Evolutionary conservation across 1,140 invertebrate species (phyloP), one percentile per base, ranked within the genome.

Genomic region (Hyposmocoma kahamanoa): DNA sequence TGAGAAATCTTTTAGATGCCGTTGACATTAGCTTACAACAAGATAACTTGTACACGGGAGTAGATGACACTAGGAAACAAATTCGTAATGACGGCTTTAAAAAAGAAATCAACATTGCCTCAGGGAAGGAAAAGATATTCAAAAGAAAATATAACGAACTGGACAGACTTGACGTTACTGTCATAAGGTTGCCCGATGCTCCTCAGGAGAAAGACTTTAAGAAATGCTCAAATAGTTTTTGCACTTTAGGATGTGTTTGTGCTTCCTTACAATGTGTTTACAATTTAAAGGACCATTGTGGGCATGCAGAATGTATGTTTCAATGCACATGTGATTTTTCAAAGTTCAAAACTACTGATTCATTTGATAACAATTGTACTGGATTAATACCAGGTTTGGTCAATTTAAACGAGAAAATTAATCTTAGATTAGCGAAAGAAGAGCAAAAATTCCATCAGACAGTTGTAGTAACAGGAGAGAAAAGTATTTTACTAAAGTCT

Each of bases 361-460:
- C 26, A 15, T 58, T 72, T 22, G 56, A 67, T 46, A 53, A 54
- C 36, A 46, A 49, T 50, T 62, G 46, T 48, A 42, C 56, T n/a
- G 59, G 73, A 41, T 43, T 67, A 42, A 56, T 81, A 26, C 67
- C 69, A 3, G 72, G 61, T 1, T 60, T 83, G 22, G 46, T 75
- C 15, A 68, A 71, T 44, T 54, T 81, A 38, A 57, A 81, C 19
- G 60, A 67, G 43, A 57, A 66, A 53, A 59, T 64, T 10, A 68
- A 70, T 53, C 56, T 36, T 43, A 73, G 59, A 21, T 53, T 84
- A 42, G 61, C 81, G 3, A 84, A 74, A 53, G 81, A 84, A 50
- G 81, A 84, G 57, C 65, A 84, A 58, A 84, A 84, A 57, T 81
- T 84, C 61, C 78, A 76, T 60, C 81, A 84, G 60, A 82, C 79